phyloP scores from a whole-genome alignment of 2,113 vertebrate genomes.

The Psittacula cyanocephala region DNA sequence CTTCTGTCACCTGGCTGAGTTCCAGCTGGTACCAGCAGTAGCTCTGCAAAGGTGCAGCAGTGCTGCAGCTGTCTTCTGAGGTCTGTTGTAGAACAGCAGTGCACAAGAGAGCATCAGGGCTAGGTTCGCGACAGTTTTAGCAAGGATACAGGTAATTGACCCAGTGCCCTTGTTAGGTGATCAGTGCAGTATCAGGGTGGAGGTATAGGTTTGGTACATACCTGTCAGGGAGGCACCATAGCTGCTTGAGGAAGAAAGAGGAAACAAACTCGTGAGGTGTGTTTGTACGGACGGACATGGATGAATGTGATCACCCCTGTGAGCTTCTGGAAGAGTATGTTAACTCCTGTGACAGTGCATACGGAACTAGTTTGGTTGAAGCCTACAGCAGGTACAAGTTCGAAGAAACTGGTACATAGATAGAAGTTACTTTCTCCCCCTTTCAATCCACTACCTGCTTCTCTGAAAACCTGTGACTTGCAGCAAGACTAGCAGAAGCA shows the following conservation, averaged over 20 bases:
- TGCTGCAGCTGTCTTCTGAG: neutral
- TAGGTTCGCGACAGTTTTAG: neutral
- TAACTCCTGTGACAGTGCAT: neutral
- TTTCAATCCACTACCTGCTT: neutral
- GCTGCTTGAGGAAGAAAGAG: neutral
- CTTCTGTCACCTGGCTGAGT: neutral
- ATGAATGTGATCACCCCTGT: neutral
- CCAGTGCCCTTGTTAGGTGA: neutral
- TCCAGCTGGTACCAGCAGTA: neutral
- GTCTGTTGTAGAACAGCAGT: neutral
- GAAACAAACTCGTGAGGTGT: neutral
- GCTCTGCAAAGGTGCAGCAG: neutral
- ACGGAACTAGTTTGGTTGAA: neutral
- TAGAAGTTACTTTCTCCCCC: neutral
- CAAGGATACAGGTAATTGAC: neutral
- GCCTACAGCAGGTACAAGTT: neutral
- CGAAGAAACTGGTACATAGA: neutral
- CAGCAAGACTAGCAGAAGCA: neutral
- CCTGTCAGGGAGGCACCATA: neutral
- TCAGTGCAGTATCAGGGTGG: neutral
- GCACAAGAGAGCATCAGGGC: fast-evolving
- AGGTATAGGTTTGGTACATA: neutral
- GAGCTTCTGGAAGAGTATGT: neutral
- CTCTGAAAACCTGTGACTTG: neutral
- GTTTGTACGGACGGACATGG: neutral